phyloP scores from a whole-genome alignment of 2,888 invertebrate genomes.

The Dione vanillae region DNA sequence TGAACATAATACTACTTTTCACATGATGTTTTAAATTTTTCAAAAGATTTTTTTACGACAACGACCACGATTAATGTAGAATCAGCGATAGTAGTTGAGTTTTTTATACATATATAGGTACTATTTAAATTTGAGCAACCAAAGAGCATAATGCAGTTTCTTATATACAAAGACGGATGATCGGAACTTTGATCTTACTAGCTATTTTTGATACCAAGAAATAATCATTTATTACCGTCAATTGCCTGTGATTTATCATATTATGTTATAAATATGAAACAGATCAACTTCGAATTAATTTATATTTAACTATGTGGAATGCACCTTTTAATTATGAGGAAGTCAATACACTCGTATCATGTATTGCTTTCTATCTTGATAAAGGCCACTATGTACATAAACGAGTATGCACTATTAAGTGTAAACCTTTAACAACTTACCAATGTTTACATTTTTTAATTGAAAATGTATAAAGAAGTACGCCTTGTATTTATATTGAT shows the following conservation, averaged over 20 bases:
- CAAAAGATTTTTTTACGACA: too few species aligned
- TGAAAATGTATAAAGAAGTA: not conserved
- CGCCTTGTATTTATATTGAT: not conserved
- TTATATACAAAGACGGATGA: not conserved
- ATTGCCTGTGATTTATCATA: too few species aligned
- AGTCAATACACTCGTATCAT: slow-evolving; percentile 1
- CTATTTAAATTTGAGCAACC: not conserved
- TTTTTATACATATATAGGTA: too few species aligned
- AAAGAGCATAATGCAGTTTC: not conserved
- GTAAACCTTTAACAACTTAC: not conserved
- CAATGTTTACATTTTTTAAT: not conserved
- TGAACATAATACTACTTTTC: too few species aligned
- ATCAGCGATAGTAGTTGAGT: too few species aligned
- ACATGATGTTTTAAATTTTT: too few species aligned
- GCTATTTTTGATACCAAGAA: too few species aligned
- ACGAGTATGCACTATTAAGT: not conserved
- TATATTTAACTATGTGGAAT: not conserved
- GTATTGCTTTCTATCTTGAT: slow-evolving; percentile 2
- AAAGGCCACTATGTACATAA: not conserved
- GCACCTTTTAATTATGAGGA: not conserved
- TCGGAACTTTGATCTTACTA: not conserved
- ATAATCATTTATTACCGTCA: too few species aligned
- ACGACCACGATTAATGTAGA: too few species aligned
- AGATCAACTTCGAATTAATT: too few species aligned
- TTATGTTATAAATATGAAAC: too few species aligned